Evolutionary conservation across 2,113 vertebrate species (phyloP).

Genomic region (Gallinago undulata): DNA sequence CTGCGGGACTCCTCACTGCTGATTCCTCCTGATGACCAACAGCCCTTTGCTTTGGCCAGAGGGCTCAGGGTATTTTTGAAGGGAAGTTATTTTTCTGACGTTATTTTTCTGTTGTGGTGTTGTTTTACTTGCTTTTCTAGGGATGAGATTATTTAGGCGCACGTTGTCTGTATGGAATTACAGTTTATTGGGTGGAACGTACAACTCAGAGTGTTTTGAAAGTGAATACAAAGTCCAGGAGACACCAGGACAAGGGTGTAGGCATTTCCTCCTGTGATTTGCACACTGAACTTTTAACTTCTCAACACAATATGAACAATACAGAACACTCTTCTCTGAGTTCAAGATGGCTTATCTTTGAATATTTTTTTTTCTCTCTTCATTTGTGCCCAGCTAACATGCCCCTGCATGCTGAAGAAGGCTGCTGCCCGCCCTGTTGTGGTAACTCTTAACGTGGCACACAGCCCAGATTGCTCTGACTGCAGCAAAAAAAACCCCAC

Average conservation of each 20-base stretch:
- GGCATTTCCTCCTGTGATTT: not conserved
- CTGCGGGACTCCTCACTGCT: not conserved
- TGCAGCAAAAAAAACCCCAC: slow-evolving; percentile 34
- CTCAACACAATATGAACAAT: not conserved
- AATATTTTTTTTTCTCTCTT: not conserved
- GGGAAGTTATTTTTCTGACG: not conserved
- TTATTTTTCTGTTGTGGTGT: not conserved
- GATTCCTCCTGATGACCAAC: not conserved
- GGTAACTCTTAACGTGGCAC: not conserved
- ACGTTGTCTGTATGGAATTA: slow-evolving; percentile 83
- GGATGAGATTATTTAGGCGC: slow-evolving; percentile 71
- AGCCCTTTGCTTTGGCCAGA: not conserved
- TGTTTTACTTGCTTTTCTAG: slow-evolving; percentile 55
- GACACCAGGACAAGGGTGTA: slow-evolving; percentile 53
- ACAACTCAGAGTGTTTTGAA: slow-evolving; percentile 74
- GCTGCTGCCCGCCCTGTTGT: slow-evolving; percentile 79
- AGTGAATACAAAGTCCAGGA: slow-evolving; percentile 78
- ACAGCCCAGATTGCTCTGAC: slow-evolving; percentile 76
- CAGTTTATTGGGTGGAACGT: slow-evolving; percentile 73
- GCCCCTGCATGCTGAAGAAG: slow-evolving; percentile 42
- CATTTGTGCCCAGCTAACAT: slow-evolving; percentile 57
- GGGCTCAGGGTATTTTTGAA: not conserved
- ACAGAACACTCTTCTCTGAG: not conserved
- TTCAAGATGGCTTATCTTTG: not conserved
- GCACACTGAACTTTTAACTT: not conserved